Percentiles rank a stretch among this genome's conserved stretches.
Conservation (phyloP, 2,113 vertebrate genomes). For the Chloropsis hardwickii region DNA sequence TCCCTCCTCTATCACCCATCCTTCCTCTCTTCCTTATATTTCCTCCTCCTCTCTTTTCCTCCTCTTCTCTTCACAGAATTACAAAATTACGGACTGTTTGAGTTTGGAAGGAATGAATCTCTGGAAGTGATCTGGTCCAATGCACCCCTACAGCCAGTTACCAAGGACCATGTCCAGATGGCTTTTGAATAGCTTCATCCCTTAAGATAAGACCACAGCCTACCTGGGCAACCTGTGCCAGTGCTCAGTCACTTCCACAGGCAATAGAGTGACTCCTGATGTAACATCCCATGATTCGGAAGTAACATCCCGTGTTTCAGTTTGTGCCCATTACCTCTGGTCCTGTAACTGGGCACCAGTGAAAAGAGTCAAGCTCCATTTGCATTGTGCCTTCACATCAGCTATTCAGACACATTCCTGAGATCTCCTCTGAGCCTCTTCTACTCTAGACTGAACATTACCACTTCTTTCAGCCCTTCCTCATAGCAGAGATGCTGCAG, state of each 20-base stretch:
- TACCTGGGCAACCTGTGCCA: neutral
- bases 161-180: neutral
- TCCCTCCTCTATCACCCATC: neutral
- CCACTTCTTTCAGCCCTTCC: neutral
- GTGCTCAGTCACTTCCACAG: neutral
- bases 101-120: neutral
- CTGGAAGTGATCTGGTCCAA: neutral
- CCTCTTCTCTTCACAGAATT: neutral
- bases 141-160: fast-evolving
- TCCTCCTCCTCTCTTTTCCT: neutral
- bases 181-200: neutral
- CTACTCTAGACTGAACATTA: neutral
- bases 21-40: neutral
- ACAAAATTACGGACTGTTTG: neutral
- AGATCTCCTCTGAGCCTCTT: neutral
- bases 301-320: neutral
- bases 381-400: neutral
- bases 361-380: neutral
- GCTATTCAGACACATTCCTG: neutral
- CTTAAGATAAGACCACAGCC: neutral
- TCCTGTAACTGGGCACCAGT: neutral
- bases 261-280: neutral
- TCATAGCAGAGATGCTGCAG: neutral
- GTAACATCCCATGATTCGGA: no score
- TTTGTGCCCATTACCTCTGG: neutral